These are phyloP conservation scores for Pterocles gutturalis DNA, from an alignment of 2,113 vertebrate species.

Conservation along the genomic window DNA sequence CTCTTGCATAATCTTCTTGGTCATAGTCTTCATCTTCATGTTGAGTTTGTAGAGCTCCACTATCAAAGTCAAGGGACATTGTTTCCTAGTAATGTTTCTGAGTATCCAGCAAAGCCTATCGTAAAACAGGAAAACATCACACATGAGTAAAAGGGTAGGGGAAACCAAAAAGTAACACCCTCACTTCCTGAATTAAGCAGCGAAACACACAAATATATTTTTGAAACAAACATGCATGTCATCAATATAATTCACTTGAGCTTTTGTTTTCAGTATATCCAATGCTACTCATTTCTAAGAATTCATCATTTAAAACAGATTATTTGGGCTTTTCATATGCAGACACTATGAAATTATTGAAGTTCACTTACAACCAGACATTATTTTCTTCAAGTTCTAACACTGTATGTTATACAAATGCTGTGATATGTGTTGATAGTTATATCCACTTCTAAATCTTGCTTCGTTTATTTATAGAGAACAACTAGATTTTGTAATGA, in stretches of 20 bases:
- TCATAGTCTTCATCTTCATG: conserved; percentile 82
- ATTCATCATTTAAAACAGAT: neutral
- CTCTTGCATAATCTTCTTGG: conserved; percentile 82
- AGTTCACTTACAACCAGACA: neutral
- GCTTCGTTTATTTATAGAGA: neutral
- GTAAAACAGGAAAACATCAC: neutral
- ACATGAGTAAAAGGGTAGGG: neutral
- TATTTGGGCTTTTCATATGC: neutral
- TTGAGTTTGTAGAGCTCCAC: conserved; percentile 76
- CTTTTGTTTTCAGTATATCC: neutral
- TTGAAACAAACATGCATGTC: neutral
- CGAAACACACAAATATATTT: neutral
- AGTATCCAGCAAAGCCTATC: neutral
- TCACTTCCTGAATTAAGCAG: neutral
- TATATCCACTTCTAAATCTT: neutral
- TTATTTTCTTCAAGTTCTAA: neutral
- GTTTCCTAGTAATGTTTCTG: neutral
- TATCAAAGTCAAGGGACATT: conserved; percentile 85
- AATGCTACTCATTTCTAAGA: neutral
- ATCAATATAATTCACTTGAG: neutral
- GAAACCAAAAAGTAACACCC: neutral
- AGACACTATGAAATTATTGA: neutral
- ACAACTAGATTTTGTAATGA: neutral
- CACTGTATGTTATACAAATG: rapidly evolving
- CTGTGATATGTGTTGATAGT: neutral